A percentile compares a stretch with the other conserved stretches of the same genome.
phyloP scores from a whole-genome alignment of 2,113 vertebrate species.

The Cervus canadensis region DNA sequence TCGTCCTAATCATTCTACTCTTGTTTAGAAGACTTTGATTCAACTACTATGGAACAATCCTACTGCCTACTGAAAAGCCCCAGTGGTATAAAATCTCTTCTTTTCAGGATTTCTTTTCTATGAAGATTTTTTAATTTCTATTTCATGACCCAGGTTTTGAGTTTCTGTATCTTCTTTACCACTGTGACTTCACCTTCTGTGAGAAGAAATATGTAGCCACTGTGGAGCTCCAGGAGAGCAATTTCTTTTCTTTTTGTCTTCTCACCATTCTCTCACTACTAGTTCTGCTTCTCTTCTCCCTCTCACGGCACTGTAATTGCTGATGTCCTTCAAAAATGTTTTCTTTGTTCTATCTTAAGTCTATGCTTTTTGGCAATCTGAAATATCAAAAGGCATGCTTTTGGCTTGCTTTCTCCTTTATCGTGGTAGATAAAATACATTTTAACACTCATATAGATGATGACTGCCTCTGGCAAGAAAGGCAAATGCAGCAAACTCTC shows the following conservation, averaged over 20 bases:
- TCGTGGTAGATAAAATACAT: not conserved
- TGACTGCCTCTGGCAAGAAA: not conserved
- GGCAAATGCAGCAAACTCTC: not conserved
- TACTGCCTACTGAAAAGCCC: not conserved
- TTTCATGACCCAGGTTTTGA: not conserved
- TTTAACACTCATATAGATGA: constrained; percentile 8
- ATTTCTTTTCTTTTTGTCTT: not conserved
- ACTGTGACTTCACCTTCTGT: not conserved
- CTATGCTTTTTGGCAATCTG: not conserved
- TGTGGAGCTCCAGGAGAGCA: not conserved
- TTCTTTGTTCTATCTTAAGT: not conserved
- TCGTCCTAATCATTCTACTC: not conserved
- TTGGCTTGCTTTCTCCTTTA: not conserved
- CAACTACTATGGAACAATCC: not conserved
- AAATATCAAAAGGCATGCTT: not conserved
- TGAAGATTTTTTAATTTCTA: not conserved
- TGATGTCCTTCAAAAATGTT: not conserved
- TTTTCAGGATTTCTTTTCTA: not conserved
- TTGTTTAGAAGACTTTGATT: not conserved
- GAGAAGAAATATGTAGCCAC: not conserved
- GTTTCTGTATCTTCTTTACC: not conserved
- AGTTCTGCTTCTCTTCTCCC: not conserved
- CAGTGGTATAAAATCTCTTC: not conserved
- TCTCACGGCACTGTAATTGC: not conserved
- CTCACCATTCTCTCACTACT: not conserved